A percentile compares a stretch with the other conserved stretches of the same genome.
Evolutionary conservation across 2,113 vertebrate genomes (phyloP).

Genomic region (Microtus pennsylvanicus): DNA sequence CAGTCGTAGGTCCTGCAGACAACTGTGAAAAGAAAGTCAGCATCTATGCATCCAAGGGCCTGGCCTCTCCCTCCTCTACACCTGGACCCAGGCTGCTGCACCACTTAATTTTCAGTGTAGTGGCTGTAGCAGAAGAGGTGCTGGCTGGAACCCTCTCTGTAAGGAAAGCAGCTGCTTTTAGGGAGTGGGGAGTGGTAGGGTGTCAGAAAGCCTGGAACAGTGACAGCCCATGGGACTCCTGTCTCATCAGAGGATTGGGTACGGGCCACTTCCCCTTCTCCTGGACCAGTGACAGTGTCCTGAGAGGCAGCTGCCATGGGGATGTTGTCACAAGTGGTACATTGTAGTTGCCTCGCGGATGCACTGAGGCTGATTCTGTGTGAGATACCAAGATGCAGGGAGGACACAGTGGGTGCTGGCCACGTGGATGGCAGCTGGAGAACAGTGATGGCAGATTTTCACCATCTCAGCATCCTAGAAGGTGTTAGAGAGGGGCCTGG

Average conservation of each 20-base stretch:
- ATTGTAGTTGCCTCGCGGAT: neutral
- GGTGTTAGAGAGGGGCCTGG: neutral
- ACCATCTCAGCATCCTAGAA: neutral
- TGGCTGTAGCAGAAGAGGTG: fast-evolving
- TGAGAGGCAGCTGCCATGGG: neutral
- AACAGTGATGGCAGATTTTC: neutral
- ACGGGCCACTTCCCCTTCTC: neutral
- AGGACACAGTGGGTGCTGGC: neutral
- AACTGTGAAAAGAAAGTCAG: neutral
- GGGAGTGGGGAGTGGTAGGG: neutral
- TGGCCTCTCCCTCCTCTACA: neutral
- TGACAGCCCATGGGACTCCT: neutral
- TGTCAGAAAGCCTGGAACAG: neutral
- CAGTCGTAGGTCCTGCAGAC: fast-evolving
- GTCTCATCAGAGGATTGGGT: constrained; percentile 47
- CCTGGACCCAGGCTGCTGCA: neutral
- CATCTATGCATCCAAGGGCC: neutral
- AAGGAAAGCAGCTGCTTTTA: neutral
- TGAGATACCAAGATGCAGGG: neutral
- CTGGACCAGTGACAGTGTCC: neutral
- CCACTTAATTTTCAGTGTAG: neutral
- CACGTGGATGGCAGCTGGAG: neutral
- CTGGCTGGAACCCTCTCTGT: neutral
- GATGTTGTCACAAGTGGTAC: constrained; percentile 23
- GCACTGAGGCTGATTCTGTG: neutral